Evolutionary conservation across 92 coral and sea anemone species (phyloP).

Genomic region (Anthopleura xanthogrammica): DNA sequence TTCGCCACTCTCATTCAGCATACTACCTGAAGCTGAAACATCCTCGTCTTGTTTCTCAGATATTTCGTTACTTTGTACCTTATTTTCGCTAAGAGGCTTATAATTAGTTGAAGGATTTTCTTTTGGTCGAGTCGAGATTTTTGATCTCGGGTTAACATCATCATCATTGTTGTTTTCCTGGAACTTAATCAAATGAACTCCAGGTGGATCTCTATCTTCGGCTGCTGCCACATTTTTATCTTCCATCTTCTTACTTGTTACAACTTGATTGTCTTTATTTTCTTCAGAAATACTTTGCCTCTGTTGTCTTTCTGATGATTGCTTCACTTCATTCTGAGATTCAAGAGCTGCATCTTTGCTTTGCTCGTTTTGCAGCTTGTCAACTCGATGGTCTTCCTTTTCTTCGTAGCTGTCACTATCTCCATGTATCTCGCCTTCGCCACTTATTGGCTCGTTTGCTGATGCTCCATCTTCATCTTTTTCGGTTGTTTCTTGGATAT

Average conservation of each 20-base stretch:
- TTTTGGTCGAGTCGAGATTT: slow-evolving; percentile 16
- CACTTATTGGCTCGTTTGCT: slow-evolving; percentile 2
- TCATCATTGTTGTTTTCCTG: slow-evolving; percentile 16
- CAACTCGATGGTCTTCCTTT: not conserved
- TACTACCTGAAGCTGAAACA: not conserved
- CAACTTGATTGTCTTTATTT: not conserved
- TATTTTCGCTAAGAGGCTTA: not conserved
- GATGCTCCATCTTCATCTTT: slow-evolving; percentile 10
- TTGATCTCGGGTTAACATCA: slow-evolving; percentile 35
- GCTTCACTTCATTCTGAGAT: not conserved
- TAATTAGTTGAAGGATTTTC: not conserved
- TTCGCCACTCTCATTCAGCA: not conserved
- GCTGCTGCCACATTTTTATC: not conserved
- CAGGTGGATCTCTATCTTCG: slow-evolving; percentile 16
- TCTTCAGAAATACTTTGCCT: not conserved
- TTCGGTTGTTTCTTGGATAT: not conserved
- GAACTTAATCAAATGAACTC: slow-evolving; percentile 18
- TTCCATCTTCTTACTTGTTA: not conserved
- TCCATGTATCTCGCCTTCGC: not conserved
- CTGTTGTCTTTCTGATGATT: not conserved
- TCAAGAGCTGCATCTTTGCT: not conserved
- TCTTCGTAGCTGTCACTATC: not conserved
- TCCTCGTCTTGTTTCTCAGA: not conserved
- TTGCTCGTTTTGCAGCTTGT: not conserved
- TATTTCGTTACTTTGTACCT: not conserved